Percentiles rank a stretch among this genome's conserved stretches.
phyloP scores from a whole-genome alignment of 1,140 invertebrate species.

The Ooceraea biroi region DNA sequence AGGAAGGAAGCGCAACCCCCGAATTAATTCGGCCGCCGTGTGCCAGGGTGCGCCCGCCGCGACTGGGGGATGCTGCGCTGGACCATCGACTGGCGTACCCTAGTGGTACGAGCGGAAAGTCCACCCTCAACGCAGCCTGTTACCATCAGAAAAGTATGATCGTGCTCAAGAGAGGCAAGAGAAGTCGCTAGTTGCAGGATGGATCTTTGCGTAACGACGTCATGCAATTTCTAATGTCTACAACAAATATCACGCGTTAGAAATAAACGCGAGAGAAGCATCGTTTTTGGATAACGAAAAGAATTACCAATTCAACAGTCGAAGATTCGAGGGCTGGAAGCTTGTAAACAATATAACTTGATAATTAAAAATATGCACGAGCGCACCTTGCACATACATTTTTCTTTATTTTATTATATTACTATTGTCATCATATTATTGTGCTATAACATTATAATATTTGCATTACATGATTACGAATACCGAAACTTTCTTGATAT shows the following conservation, averaged over 20 bases:
- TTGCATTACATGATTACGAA: too few species aligned
- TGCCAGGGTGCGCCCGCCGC: constrained; percentile 72
- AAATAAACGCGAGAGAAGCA: constrained; percentile 29
- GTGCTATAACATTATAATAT: too few species aligned
- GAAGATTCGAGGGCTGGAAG: neutral
- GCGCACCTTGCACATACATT: too few species aligned
- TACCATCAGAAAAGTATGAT: constrained; percentile 69
- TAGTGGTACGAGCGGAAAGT: constrained; percentile 61
- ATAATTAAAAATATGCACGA: too few species aligned
- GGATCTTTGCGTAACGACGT: neutral
- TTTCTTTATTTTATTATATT: too few species aligned
- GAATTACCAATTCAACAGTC: neutral
- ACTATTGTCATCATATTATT: too few species aligned
- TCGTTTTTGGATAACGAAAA: neutral
- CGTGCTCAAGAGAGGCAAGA: constrained; percentile 20
- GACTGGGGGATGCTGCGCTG: constrained; percentile 77
- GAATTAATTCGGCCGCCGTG: constrained; percentile 59
- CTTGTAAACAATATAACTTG: too few species aligned
- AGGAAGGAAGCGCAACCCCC: constrained; percentile 71
- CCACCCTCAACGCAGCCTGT: constrained; percentile 34
- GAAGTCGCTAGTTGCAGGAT: constrained; percentile 54
- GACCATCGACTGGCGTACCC: constrained; percentile 82
- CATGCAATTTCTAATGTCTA: neutral
- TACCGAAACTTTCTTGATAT: too few species aligned
- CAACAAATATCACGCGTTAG: neutral